Conservation (phyloP, 2,797 vertebrate species). For the Falco peregrinus region DNA sequence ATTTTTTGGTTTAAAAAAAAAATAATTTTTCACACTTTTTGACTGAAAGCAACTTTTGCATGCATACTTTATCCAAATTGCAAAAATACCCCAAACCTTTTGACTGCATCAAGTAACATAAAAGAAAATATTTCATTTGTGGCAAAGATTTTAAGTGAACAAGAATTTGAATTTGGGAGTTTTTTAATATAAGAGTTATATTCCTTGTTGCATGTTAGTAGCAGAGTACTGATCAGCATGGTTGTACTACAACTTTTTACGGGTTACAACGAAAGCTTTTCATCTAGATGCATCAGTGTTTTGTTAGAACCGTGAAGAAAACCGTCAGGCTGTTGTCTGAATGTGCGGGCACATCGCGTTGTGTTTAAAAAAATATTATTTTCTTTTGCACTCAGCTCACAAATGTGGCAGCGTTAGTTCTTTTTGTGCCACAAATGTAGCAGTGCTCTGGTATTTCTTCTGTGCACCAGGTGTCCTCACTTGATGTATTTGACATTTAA, state of each 20-base stretch:
- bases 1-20: not conserved
- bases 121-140: not conserved
- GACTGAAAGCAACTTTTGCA: not conserved
- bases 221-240: not conserved
- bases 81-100: not conserved
- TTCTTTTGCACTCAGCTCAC: not conserved
- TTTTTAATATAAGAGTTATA: not conserved
- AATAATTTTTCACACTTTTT: not conserved
- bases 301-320: not conserved
- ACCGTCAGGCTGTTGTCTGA: not conserved
- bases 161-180: not conserved
- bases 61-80: not conserved
- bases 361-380: not conserved
- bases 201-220: not conserved
- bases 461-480: not conserved
- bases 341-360: fast-evolving
- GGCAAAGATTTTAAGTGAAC: not conserved
- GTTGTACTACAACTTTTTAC: not conserved
- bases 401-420: not conserved
- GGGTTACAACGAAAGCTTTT: not conserved
- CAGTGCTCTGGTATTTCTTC: not conserved
- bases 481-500: not conserved
- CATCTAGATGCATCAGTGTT: not conserved
- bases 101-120: not conserved
- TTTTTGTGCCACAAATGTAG: not conserved